Evolutionary conservation across 2,113 vertebrate genomes (phyloP), one percentile per base, ranked within the genome.

Genomic region (Leptodactylus fuscus): DNA sequence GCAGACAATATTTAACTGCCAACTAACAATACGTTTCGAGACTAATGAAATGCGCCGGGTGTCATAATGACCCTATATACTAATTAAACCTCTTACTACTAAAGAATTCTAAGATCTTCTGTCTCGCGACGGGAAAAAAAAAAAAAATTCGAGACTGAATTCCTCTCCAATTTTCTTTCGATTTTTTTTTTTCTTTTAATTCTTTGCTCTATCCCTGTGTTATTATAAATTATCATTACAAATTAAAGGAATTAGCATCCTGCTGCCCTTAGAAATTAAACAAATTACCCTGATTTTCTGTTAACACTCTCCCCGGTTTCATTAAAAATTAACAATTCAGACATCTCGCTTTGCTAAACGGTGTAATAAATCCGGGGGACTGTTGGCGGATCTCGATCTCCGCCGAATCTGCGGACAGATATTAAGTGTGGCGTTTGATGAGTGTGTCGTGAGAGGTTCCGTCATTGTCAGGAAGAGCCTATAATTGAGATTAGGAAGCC

Each of bases 1-100:
- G 93, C 91, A 94, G 94, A 94, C 91, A 90, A 91, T 70, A 87
- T 91, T 93, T 90, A 94, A 90, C 93, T 93, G 93, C 94, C 93
- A 92, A 87, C 92, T 91, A 92, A 90, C 74, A 88, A 90, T 85
- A 92, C 91, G 90, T 92, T 92, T 91, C 89, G 86, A 92, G 87
- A 90, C 89, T 88, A 92, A 89, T 90, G 93, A 91, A 91, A 94
- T 22, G 88, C 92, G 86, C 91, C 91, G 91, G 91, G 90, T 92
- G 91, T 92, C 92, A 90, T 93, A 92, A 94, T 91, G 91, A 93
- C 92, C 93, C 92, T 49, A 88, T 88, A 90, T 51, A 91, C 92
- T 94, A 92, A 95, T 95, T 95, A 94, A 92, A 88, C 90, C 89
- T 91, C 91, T 91, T 93, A 94, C 94, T 91, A 92, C 90, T 90